Evolutionary conservation across 2,888 invertebrate species (phyloP), one percentile per base, ranked within the genome.

Genomic region (Dryocosmus kuriphilus): DNA sequence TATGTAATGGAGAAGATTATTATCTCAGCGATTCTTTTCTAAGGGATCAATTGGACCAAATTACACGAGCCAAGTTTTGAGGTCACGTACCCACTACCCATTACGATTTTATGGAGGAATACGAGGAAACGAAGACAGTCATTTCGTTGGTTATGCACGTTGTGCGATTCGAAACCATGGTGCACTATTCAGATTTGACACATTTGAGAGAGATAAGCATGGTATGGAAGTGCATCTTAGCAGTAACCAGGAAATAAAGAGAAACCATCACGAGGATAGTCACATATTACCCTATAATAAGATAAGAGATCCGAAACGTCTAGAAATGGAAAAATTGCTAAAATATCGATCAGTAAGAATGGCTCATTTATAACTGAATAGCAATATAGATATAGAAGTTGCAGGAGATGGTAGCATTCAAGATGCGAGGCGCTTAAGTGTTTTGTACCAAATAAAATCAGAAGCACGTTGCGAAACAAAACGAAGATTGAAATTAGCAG

Each of bases 261-360:
- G 5, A 6, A 32, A 19, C 9, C 32, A n/a, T 19, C 6, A 63
- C 32, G 8, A 32, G 8, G 35, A 35, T n/a, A 63, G 35, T n/a
- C 14, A 9, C 9, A n/a, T 32, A 14, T 14, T 32, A 32, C 62
- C 35, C n/a, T 32, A 19, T 32, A 19, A 32, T n/a, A n/a, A 63
- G 19, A 19, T 63, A 63, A 1, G 62, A 35, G 62, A 35, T 14
- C n/a, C 35, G 8, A 63, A 63, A 35, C n/a, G 62, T 35, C 14
- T 3, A 3, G 62, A 63, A 63, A 32, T 63, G 35, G 35, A n/a
- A 32, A 35, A 63, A 35, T 63, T 63, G 6, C 30, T 63, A 8
- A 35, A 63, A 63, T 63, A 63, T 63, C 30, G 1, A 22, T 63
- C 35, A n/a, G n/a, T n/a, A 9, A 63, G 62, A n/a, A 63, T 63